Conservation (phyloP, 1,140 invertebrate genomes). For the Phymastichus coffea region DNA sequence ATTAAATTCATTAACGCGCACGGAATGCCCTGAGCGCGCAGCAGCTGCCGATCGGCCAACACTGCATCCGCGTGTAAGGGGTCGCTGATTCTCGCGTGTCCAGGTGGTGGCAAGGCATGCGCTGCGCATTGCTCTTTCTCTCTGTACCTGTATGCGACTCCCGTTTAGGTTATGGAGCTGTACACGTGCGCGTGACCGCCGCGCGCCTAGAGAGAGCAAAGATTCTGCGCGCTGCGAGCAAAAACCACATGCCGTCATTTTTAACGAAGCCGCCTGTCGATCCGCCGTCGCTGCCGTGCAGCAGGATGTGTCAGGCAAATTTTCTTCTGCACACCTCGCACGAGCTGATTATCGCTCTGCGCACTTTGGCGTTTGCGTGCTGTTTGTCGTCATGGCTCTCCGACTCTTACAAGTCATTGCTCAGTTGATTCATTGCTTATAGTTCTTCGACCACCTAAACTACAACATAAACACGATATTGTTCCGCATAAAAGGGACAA, state of each 20-base stretch:
- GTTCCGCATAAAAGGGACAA: no score
- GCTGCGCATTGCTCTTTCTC: no score
- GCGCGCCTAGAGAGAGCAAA: no score
- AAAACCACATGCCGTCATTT: conserved; percentile 36
- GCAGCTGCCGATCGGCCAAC: conserved; percentile 1
- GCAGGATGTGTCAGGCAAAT: not conserved
- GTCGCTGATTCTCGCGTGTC: not conserved
- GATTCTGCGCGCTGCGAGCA: conserved; percentile 29
- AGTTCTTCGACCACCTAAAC: no score
- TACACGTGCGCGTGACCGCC: conserved; percentile 27
- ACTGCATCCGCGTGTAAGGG: not conserved
- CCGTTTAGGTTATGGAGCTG: not conserved
- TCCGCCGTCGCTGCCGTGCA: not conserved
- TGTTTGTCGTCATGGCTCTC: no score
- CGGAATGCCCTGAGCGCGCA: conserved; percentile 4
- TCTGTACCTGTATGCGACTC: no score
- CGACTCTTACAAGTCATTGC: no score
- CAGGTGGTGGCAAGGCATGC: not conserved
- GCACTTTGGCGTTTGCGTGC: no score
- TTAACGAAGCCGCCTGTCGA: conserved; percentile 34
- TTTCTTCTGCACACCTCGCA: not conserved
- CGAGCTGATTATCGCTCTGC: no score
- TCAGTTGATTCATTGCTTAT: no score
- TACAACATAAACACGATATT: no score
- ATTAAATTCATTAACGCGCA: conserved; percentile 27